Conservation (phyloP, 2,797 vertebrate species). For the Streptopelia turtur region DNA sequence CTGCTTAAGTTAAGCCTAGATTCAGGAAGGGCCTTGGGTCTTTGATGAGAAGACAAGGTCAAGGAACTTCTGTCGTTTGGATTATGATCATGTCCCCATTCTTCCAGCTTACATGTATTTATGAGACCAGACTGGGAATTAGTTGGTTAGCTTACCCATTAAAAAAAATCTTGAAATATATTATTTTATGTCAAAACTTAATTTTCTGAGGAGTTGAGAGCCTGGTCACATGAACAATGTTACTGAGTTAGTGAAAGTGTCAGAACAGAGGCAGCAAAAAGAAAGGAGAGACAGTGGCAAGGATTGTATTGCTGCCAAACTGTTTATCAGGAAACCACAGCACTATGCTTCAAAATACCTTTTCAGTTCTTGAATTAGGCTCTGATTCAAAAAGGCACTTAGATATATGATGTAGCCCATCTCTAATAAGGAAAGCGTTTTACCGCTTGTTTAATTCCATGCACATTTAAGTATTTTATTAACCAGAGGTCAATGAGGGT, state of each 20-base stretch:
- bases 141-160: not conserved
- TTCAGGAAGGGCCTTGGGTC: not conserved
- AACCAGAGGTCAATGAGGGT: not conserved
- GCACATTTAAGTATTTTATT: not conserved
- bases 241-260: not conserved
- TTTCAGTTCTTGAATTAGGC: slow-evolving; percentile 33
- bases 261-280: not conserved
- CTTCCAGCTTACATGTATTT: not conserved
- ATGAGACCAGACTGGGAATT: not conserved
- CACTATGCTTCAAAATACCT: not conserved
- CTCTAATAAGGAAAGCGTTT: slow-evolving; percentile 28
- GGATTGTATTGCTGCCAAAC: not conserved
- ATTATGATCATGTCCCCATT: not conserved
- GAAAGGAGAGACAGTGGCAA: not conserved
- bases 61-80: not conserved
- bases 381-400: slow-evolving; percentile 55
- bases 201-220: not conserved
- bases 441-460: slow-evolving; percentile 46
- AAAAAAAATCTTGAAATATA: not conserved
- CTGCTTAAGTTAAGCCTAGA: not conserved
- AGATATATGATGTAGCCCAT: slow-evolving; percentile 11
- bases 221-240: not conserved
- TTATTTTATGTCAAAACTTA: not conserved
- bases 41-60: not conserved
- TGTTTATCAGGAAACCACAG: not conserved